Conservation (phyloP, 2,888 invertebrate genomes). For the Andrena bicolor region DNA sequence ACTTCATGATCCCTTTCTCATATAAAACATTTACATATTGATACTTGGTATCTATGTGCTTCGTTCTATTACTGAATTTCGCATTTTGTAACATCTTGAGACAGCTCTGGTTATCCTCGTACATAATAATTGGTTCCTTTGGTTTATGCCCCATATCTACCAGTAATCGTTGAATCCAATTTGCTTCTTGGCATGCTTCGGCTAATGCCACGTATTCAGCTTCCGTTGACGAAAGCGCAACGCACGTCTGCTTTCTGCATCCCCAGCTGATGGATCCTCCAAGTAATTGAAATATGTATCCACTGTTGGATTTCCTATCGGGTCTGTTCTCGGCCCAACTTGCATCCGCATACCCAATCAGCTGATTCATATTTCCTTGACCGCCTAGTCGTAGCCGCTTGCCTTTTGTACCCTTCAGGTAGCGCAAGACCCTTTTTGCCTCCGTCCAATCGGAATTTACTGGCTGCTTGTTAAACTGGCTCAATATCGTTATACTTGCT, state of each 20-base stretch:
- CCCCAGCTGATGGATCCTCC: conserved; percentile 28
- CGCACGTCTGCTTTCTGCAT: conserved; percentile 24
- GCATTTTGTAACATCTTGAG: too few species aligned
- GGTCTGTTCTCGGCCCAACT: conserved; percentile 3
- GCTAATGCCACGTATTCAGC: conserved; percentile 13
- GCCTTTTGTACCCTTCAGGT: not conserved
- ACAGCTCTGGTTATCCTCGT: too few species aligned
- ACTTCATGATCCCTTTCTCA: too few species aligned
- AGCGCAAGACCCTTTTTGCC: not conserved
- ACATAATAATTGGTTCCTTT: too few species aligned
- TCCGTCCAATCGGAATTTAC: not conserved
- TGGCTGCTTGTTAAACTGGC: not conserved
- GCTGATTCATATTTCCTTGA: not conserved
- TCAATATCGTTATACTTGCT: not conserved
- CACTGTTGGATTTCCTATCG: conserved; percentile 13
- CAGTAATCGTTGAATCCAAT: too few species aligned
- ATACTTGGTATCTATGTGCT: too few species aligned
- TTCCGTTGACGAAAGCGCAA: conserved; percentile 13
- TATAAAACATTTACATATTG: too few species aligned
- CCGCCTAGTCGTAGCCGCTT: not conserved
- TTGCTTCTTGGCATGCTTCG: conserved; percentile 22
- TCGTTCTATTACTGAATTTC: too few species aligned
- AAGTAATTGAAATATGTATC: conserved; percentile 19
- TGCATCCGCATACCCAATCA: not conserved
- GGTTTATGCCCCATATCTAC: too few species aligned